Base-by-base conservation (phyloP, 2,797 vertebrate species). In the Lacerta agilis region DNA sequence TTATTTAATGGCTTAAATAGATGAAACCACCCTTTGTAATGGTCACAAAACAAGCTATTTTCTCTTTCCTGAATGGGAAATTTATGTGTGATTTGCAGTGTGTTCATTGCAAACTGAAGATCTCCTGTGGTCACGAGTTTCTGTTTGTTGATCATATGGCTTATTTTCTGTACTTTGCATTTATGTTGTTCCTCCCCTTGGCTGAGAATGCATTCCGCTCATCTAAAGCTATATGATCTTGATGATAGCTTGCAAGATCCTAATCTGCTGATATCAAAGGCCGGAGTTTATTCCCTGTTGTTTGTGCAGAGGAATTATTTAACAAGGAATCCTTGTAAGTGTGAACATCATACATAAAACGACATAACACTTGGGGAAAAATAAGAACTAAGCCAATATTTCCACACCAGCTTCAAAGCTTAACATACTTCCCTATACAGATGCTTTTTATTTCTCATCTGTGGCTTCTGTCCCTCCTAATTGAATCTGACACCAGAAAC, bases 241-340 rank as follows among this genome's bases (percentile, higher is more conserved):
- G 89, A 91, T 79, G 92, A 91, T 89, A 92, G 88, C 91, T 96
- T 92, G 89, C 89, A 89, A 93, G 95, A 96, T 96, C 69, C 2
- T 92, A 95, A 94, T 95, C 93, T 95, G 77, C 79, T 92, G 94
- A 80, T 95, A 96, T 96, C 95, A 96, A 96, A 96, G 93, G 94
- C 92, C 87, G 88, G 87, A 94, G 93, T 95, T 86, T 94, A 94
- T 94, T 96, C 94, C 93, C 94, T 80, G 87, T 95, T 96, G 95
- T 95, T 95, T 96, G 91, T 94, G 94, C 49, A 49, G 94, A 96
- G 89, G 93, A 95, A 96, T 96, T 96, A 95, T 95, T 96, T 94
- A 96, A 96, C 93, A 95, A 94, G 95, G 94, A 96, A 94, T 94
- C 91, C 91, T 95, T 93, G 89, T 94, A 93, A 90, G 92, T 95